Evolutionary conservation across 2,797 vertebrate genomes (phyloP), one percentile per base, ranked within the genome.

Genomic region (Alosa sapidissima): DNA sequence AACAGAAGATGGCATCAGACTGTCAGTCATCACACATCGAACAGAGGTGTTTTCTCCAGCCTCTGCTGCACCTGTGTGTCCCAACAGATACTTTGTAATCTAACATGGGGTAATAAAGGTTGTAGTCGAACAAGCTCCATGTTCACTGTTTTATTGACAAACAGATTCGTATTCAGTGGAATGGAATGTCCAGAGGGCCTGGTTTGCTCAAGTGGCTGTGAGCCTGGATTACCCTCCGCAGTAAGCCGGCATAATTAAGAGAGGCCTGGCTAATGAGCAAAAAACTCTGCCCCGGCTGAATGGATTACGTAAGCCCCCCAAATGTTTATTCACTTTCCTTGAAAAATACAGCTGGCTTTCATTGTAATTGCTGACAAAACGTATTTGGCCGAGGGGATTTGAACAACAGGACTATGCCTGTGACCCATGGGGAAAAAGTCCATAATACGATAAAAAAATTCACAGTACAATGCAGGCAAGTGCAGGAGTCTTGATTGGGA

Each of bases 391-490:
- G 4, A 49, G 45, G 81, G 81, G 60, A 62, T 81, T 51, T 41
- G 81, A 48, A 10, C 36, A 82, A 68, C 68, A 62, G 85, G 86
- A 14, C 13, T 47, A 55, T 47, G n/a, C 68, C 78, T 41, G 89
- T 91, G 89, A 88, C 86, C 84, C 81, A 65, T 78, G 58, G 21
- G 68, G 47, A 78, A 86, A 85, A 52, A 85, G 84, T 45, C 86
- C 75, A 45, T 93, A 90, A 91, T 88, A 65, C 83, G 89, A 92
- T 92, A 87, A 92, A 52, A 88, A 85, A 88, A 78, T 47, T 5
- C 89, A 90, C 91, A 88, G 87, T 90, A 75, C 88, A 87, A 58
- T 36, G 14, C 52, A 87, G 84, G 84, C 62, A 58, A 47, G 28
- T 72, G 85, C 60, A 33, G 33, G 13, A 13, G 72, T 16, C 68